These are phyloP conservation scores for Heliconius hermathena DNA, from an alignment of 1,140 invertebrate species.

Conservation along the genomic window DNA sequence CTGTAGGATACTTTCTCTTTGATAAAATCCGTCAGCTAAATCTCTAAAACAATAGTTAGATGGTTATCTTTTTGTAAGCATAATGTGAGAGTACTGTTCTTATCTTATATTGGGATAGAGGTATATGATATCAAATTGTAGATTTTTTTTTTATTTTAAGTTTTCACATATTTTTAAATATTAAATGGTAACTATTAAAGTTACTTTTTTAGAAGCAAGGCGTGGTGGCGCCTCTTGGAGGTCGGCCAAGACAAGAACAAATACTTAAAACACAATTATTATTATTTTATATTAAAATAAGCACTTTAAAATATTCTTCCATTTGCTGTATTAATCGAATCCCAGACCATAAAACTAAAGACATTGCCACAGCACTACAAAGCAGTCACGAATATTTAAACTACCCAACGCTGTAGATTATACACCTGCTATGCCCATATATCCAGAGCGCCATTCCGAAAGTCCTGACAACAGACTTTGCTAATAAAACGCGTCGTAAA, in stretches of 20 bases:
- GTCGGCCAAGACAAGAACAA: too few species aligned
- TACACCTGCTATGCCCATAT: conserved; percentile 20
- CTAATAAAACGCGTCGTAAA: conserved; percentile 41
- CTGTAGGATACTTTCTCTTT: conserved; percentile 39
- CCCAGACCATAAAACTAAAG: neutral
- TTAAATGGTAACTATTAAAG: neutral
- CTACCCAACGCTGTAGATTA: neutral
- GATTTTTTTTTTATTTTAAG: neutral
- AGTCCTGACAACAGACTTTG: conserved; percentile 26
- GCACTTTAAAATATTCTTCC: too few species aligned
- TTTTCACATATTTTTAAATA: neutral
- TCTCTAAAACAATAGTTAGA: conserved; percentile 27
- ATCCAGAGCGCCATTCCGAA: conserved; percentile 21
- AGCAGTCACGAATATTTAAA: neutral
- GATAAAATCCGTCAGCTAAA: conserved; percentile 28
- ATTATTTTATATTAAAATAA: too few species aligned
- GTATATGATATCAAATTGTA: neutral
- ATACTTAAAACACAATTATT: too few species aligned
- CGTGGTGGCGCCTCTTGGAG: too few species aligned
- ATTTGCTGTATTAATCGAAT: too few species aligned
- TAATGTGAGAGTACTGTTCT: neutral
- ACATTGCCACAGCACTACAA: neutral
- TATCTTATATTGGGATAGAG: neutral
- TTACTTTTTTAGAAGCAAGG: neutral
- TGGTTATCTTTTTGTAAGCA: neutral